Evolutionary conservation across 1,140 invertebrate species (phyloP).

Genomic region (Cydia fagiglandana): DNA sequence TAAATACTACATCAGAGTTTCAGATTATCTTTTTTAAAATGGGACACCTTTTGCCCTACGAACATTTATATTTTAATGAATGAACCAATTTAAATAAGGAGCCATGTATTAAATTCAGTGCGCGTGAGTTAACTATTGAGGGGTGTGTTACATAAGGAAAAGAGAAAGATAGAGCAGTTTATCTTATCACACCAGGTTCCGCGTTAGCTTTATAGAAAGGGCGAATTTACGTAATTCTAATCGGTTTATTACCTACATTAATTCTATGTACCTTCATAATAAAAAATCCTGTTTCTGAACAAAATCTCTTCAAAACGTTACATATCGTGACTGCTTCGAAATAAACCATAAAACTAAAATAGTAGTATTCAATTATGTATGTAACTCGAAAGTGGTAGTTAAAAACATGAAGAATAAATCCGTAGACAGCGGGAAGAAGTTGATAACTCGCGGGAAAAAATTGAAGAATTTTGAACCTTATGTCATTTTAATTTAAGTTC

Average conservation of each 20-base stretch:
- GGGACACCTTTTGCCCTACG: background rate
- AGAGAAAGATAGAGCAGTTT: conserved; percentile 16
- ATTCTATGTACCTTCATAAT: background rate
- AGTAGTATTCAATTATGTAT: too few relatives aligned
- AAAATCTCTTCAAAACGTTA: background rate
- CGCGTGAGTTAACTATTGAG: background rate
- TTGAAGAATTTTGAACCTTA: too few relatives aligned
- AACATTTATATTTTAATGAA: background rate
- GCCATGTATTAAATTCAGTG: background rate
- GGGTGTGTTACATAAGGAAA: conserved; percentile 11
- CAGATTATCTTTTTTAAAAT: too few relatives aligned
- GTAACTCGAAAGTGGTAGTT: too few relatives aligned
- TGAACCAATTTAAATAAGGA: background rate
- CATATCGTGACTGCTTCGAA: background rate
- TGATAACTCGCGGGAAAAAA: too few relatives aligned
- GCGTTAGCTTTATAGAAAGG: background rate
- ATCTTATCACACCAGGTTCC: conserved; percentile 3
- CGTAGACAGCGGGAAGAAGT: too few relatives aligned
- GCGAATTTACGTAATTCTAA: conserved; percentile 12
- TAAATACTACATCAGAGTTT: too few relatives aligned
- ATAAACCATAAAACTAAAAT: too few relatives aligned
- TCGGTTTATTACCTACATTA: background rate
- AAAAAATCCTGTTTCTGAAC: background rate
- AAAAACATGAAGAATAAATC: too few relatives aligned
- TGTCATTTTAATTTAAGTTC: too few relatives aligned